These are phyloP conservation scores for Oscheius sp. DNA, from an alignment of 2,888 invertebrate species.

Conservation along the genomic window DNA sequence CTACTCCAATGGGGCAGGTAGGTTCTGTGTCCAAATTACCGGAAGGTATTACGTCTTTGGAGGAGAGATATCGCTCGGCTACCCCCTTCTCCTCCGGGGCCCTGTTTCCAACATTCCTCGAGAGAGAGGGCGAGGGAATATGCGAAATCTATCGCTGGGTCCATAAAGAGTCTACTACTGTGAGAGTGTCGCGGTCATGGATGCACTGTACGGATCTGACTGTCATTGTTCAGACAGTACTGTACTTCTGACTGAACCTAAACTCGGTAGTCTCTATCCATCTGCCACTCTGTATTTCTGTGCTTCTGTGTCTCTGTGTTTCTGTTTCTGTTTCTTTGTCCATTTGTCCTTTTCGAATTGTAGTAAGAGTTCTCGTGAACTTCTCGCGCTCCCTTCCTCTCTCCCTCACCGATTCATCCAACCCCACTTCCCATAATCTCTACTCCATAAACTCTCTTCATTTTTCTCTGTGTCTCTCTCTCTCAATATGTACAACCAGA, in stretches of 20 bases:
- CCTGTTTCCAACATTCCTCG: slow-evolving; percentile 10
- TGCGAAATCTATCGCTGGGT: background rate
- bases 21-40: slow-evolving; percentile 34
- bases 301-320: too few relatives aligned
- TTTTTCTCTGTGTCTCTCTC: slow-evolving; percentile 11
- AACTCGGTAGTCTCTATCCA: too few relatives aligned
- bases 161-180: background rate
- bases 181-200: too few relatives aligned
- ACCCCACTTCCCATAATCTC: background rate
- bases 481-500: background rate
- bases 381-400: too few relatives aligned
- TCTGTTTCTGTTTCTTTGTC: too few relatives aligned
- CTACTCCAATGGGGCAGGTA: slow-evolving; percentile 4
- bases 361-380: background rate
- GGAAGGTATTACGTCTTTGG: slow-evolving; percentile 37
- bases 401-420: background rate
- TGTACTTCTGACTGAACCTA: too few relatives aligned
- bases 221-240: too few relatives aligned
- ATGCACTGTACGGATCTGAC: too few relatives aligned
- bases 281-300: too few relatives aligned
- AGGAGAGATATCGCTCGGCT: slow-evolving; percentile 25
- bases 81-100: background rate
- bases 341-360: too few relatives aligned
- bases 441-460: background rate
- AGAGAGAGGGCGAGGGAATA: background rate